A percentile compares a stretch with the other conserved stretches of the same genome.
These are phyloP conservation scores for Acanthis flammea DNA, from an alignment of 2,797 vertebrate species.

Conservation along the genomic window DNA sequence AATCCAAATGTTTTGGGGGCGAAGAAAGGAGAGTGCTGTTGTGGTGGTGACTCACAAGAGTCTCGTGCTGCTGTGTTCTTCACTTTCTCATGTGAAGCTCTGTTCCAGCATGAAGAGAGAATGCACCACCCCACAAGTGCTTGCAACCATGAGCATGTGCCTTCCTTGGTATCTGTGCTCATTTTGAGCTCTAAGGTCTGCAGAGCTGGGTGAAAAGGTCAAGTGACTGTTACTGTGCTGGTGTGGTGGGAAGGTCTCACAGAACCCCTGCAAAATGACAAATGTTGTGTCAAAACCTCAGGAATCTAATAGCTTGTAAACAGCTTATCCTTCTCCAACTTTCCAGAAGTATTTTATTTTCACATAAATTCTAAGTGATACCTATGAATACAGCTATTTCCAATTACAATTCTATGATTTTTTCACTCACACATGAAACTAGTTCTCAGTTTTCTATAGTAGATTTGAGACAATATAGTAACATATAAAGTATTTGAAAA, in stretches of 20 bases:
- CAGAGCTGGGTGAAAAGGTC: not conserved
- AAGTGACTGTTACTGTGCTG: not conserved
- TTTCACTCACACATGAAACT: not conserved
- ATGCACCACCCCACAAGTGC: accelerated
- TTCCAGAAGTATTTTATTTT: not conserved
- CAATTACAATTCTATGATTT: not conserved
- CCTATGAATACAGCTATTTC: not conserved
- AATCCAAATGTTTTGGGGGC: not conserved
- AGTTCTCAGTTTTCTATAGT: not conserved
- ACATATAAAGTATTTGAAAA: not conserved
- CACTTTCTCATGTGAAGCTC: not conserved
- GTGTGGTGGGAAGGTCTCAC: not conserved
- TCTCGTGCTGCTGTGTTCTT: not conserved
- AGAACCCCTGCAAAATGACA: not conserved
- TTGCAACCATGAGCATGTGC: not conserved
- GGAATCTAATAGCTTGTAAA: not conserved
- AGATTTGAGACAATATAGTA: not conserved
- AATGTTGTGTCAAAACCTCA: not conserved
- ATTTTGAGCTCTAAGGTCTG: not conserved
- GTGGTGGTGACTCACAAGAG: not conserved
- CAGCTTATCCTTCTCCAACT: not conserved
- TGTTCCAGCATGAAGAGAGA: not conserved
- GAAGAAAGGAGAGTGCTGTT: not conserved
- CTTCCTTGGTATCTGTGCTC: not conserved
- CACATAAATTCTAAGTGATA: not conserved